Evolutionary conservation across 2,888 invertebrate species (phyloP).

Genomic region (Ophion obscuratus): DNA sequence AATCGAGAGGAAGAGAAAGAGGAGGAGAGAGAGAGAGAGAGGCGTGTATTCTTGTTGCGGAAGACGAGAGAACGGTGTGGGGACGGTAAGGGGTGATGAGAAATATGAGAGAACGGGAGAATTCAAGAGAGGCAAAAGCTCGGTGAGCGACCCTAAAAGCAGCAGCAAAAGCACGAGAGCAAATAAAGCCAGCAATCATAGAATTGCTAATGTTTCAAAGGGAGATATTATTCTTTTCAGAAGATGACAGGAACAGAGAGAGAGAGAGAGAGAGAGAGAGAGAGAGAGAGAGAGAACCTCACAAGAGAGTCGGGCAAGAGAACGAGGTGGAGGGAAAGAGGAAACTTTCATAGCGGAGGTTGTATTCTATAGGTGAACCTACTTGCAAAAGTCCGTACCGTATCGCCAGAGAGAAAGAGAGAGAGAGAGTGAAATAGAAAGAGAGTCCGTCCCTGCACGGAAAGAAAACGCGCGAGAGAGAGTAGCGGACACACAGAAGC

Average conservation of each 20-base stretch:
- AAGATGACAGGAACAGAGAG: constrained; percentile 74
- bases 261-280: constrained; percentile 39
- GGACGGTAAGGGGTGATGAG: constrained; percentile 17
- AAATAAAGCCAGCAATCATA: constrained; percentile 80
- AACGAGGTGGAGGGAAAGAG: constrained; percentile 24
- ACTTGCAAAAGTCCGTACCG: constrained; percentile 40
- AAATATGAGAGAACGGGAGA: constrained; percentile 22
- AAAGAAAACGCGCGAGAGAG: constrained; percentile 51
- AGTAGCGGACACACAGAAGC: constrained; percentile 43
- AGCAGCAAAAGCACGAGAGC: constrained; percentile 61
- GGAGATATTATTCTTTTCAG: constrained; percentile 79
- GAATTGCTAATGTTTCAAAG: constrained; percentile 82
- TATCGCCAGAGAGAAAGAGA: constrained; percentile 17
- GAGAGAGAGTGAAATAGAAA: neutral
- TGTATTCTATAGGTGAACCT: constrained; percentile 4
- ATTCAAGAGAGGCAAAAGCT: constrained; percentile 58
- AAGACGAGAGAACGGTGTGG: neutral
- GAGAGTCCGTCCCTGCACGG: constrained; percentile 32
- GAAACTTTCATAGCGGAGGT: constrained; percentile 48
- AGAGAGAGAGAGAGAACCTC: constrained; percentile 11
- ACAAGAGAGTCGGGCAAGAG: constrained; percentile 24
- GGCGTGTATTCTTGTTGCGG: constrained; percentile 30
- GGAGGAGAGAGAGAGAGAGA: constrained; percentile 24
- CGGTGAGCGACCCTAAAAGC: constrained; percentile 53
- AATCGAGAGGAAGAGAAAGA: no score